These are phyloP conservation scores for Silvanus unidentatus DNA, from an alignment of 2,888 invertebrate genomes.

Conservation along the genomic window DNA sequence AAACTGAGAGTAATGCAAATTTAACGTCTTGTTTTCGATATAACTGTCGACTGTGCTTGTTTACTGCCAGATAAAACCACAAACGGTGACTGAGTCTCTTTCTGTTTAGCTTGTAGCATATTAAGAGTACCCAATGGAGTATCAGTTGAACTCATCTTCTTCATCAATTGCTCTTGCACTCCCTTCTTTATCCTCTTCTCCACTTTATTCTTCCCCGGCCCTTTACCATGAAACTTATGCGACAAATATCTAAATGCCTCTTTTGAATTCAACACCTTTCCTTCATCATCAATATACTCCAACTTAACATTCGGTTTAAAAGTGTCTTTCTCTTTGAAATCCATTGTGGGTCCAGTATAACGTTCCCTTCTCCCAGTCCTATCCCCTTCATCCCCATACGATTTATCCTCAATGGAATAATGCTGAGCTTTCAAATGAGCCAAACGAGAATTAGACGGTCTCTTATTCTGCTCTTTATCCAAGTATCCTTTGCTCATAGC, in stretches of 20 bases:
- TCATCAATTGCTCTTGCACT: conserved; percentile 93
- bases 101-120: conserved; percentile 92
- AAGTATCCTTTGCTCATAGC: conserved; percentile 93
- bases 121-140: conserved; percentile 93
- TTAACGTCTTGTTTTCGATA: conserved; percentile 40
- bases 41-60: conserved; percentile 50
- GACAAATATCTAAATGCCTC: conserved; percentile 87
- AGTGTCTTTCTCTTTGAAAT: conserved; percentile 85
- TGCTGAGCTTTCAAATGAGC: conserved; percentile 73
- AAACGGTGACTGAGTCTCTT: conserved; percentile 87
- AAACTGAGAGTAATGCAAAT: no score
- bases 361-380: conserved; percentile 60
- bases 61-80: conserved; percentile 89
- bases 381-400: conserved; percentile 69
- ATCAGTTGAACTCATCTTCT: conserved; percentile 96
- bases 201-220: conserved; percentile 96
- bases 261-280: conserved; percentile 84
- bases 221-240: conserved; percentile 99
- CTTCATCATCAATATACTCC: conserved; percentile 96
- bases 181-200: conserved; percentile 94
- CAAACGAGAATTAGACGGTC: conserved; percentile 65
- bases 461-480: conserved; percentile 71
- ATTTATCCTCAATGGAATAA: conserved; percentile 75
- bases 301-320: conserved; percentile 93
- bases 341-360: conserved; percentile 78